phyloP scores from a whole-genome alignment of 2,113 vertebrate genomes.

The Ageneiosus marmoratus region DNA sequence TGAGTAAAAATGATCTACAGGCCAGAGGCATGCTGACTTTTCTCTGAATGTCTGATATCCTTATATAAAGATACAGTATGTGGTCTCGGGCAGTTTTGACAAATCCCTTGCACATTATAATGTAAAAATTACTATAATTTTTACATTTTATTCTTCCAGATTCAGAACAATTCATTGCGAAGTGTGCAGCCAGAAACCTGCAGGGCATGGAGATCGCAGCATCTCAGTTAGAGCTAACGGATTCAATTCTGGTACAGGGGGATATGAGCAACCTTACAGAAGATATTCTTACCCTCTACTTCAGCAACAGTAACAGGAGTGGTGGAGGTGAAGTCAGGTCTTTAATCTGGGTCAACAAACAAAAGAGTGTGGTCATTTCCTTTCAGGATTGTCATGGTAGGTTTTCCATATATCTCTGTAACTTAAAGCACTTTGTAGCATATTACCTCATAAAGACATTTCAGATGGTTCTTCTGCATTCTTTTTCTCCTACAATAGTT shows the following conservation, averaged over 20 bases:
- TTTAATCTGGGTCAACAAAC: slow-evolving; percentile 37
- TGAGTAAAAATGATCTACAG: no score
- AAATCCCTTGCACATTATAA: not conserved
- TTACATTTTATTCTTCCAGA: slow-evolving; percentile 44
- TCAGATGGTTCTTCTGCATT: not conserved
- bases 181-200: slow-evolving; percentile 52
- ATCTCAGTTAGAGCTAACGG: slow-evolving; percentile 45
- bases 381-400: slow-evolving; percentile 58
- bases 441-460: not conserved
- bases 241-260: slow-evolving; percentile 58
- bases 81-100: not conserved
- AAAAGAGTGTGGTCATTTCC: slow-evolving; percentile 45
- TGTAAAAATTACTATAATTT: not conserved
- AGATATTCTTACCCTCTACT: slow-evolving; percentile 54
- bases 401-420: not conserved
- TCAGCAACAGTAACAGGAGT: slow-evolving; percentile 55
- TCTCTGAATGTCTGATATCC: not conserved
- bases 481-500: slow-evolving; percentile 44
- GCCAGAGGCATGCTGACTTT: not conserved
- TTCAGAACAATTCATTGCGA: slow-evolving; percentile 49
- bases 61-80: not conserved
- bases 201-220: slow-evolving; percentile 53
- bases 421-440: not conserved
- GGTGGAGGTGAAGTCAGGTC: slow-evolving; percentile 53
- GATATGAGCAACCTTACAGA: slow-evolving; percentile 49